phyloP scores from a whole-genome alignment of 1,140 invertebrate genomes.

The Cecropterus lyciades region DNA sequence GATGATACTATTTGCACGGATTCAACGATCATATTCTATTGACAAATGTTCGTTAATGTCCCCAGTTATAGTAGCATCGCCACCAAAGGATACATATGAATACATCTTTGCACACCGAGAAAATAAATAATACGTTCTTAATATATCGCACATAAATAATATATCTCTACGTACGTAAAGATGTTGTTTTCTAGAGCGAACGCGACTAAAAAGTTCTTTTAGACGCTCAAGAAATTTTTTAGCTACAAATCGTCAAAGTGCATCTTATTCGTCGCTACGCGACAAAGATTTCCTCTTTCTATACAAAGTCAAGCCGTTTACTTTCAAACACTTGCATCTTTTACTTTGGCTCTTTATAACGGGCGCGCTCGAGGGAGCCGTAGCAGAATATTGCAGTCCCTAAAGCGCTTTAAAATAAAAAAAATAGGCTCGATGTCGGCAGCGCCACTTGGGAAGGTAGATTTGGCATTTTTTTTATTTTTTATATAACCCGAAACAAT shows the following conservation, averaged over 20 bases:
- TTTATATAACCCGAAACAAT: neutral
- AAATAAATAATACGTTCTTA: neutral
- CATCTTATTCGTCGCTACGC: slow-evolving; percentile 38
- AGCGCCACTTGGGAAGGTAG: slow-evolving; percentile 12
- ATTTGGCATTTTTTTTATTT: slow-evolving; percentile 17
- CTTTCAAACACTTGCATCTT: slow-evolving; percentile 38
- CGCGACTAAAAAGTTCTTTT: slow-evolving; percentile 27
- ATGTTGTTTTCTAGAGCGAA: slow-evolving; percentile 23
- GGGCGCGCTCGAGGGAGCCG: slow-evolving; percentile 29
- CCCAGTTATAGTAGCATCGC: neutral
- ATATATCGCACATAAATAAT: no score
- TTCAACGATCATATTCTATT: slow-evolving; percentile 24
- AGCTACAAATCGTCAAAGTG: slow-evolving; percentile 37
- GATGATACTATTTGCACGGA: slow-evolving; percentile 22
- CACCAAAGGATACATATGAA: no score
- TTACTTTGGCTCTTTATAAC: slow-evolving; percentile 36
- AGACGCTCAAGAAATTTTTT: slow-evolving; percentile 33
- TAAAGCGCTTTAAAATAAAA: slow-evolving; percentile 37
- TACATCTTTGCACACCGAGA: neutral
- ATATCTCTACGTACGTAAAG: neutral
- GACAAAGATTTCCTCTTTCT: slow-evolving; percentile 39
- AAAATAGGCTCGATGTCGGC: slow-evolving; percentile 22
- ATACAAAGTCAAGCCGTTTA: slow-evolving; percentile 38
- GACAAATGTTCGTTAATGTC: slow-evolving; percentile 17
- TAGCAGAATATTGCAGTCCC: slow-evolving; percentile 35